Conservation (phyloP, 2,888 invertebrate genomes). For the Galerucella pusilla region DNA sequence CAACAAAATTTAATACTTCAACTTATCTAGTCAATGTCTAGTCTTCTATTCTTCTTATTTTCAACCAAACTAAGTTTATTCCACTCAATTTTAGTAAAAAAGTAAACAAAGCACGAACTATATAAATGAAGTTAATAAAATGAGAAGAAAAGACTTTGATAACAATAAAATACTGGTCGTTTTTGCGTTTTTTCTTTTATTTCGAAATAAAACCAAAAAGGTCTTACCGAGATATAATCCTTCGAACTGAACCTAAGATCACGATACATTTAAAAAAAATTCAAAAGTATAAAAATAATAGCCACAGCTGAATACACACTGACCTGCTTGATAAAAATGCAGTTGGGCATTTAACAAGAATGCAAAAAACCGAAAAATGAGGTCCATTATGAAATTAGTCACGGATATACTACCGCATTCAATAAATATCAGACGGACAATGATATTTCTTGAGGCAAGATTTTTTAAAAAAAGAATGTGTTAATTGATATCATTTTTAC, state of each 20-base stretch:
- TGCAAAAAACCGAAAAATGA: slow-evolving; percentile 45
- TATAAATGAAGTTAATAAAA: too few relatives aligned
- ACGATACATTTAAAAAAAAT: slow-evolving; percentile 15
- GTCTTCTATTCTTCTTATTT: too few relatives aligned
- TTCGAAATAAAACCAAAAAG: slow-evolving; percentile 2
- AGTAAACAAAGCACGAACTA: too few relatives aligned
- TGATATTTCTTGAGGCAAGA: neutral
- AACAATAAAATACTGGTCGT: neutral
- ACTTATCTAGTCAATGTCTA: too few relatives aligned
- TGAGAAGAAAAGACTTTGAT: neutral
- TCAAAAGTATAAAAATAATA: slow-evolving; percentile 17
- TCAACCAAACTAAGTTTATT: too few relatives aligned
- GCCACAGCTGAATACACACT: slow-evolving; percentile 41
- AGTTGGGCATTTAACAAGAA: slow-evolving; percentile 34
- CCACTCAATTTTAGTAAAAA: too few relatives aligned
- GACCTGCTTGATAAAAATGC: slow-evolving; percentile 36
- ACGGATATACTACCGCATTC: slow-evolving; percentile 47
- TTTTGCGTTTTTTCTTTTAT: neutral
- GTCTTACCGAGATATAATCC: slow-evolving; percentile 23
- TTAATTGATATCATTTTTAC: neutral
- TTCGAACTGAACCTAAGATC: slow-evolving; percentile 16
- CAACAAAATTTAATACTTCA: too few relatives aligned
- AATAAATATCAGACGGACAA: slow-evolving; percentile 6
- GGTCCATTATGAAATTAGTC: slow-evolving; percentile 51
- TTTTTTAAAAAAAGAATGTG: neutral